phyloP scores from a whole-genome alignment of 2,113 vertebrate genomes.

The Pycnonotus jocosus region DNA sequence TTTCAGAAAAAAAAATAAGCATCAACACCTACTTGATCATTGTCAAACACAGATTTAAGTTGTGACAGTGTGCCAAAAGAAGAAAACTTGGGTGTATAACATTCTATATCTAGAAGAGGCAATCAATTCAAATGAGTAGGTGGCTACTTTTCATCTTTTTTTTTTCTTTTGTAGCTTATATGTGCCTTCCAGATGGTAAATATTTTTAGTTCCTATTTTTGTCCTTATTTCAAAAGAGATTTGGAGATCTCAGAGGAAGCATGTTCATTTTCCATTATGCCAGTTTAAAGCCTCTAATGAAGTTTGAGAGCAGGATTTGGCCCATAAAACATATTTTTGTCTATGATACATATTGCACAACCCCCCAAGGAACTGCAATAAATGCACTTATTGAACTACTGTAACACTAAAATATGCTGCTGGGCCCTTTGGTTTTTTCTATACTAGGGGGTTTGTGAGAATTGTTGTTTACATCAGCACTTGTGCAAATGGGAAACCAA shows the following conservation, averaged over 20 bases:
- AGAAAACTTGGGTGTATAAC: not conserved
- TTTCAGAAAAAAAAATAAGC: not conserved
- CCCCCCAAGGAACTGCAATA: conserved; percentile 14
- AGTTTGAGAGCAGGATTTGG: conserved; percentile 39
- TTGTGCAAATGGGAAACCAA: conserved; percentile 57
- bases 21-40: not conserved
- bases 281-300: not conserved
- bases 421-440: conserved; percentile 6
- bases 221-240: conserved; percentile 23
- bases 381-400: conserved; percentile 44
- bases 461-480: conserved; percentile 51
- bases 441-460: not conserved
- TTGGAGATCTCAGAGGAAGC: not conserved
- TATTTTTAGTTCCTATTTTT: conserved; percentile 40
- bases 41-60: not conserved
- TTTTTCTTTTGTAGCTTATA: not conserved
- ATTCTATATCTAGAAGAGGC: not conserved
- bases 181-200: conserved; percentile 11
- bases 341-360: conserved; percentile 8
- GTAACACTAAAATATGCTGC: conserved; percentile 24
- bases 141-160: not conserved
- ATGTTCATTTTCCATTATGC: conserved; percentile 28
- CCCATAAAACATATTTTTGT: not conserved
- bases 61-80: not conserved
- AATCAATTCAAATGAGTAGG: not conserved